Base-by-base conservation (phyloP, 2,113 vertebrate species). In the Zosterops hypoxanthus region DNA sequence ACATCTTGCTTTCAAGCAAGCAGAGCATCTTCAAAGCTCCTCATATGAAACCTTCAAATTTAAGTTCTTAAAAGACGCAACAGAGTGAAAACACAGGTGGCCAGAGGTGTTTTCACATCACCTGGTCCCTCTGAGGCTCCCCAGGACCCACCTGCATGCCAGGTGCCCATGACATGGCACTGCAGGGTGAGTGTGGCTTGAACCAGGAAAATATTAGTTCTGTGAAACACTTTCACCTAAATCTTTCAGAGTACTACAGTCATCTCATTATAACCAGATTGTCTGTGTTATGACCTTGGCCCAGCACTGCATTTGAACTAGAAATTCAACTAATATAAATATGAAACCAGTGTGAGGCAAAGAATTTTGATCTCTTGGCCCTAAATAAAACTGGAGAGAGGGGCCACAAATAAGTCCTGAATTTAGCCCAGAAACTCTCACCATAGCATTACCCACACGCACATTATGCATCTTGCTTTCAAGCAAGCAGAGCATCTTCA, bases 141-240 rank as follows among this genome's bases (percentile, higher is more conserved):
- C 61, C 18, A 56, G 71, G 31, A 86, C 98, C 95, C 73, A 99
- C 99, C 98, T 99, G 97, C 99, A 98, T 2, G 99, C 99, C 96
- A 99, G 88, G 97, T 97, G 93, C 12, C 99, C 98, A 3, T 99
- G 98, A 97, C 93, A 6, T 98, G 97, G 97, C 98, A 94, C 97
- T 99, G 99, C 86, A 99, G 82, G 10, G 81, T 52, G 10, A 99
- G 1, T 10, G 98, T 96, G 0, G 98, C 9, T 36, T 36, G 29
- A 14, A 8, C 28, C 36, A 42, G 49, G 29, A 89, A 86, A 93
- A 73, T 9, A 42, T 3, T 5, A 12, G 42, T 61, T 73, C 26
- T 61, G 24, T 33, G 63, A 69, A 63, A 75, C 4, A 25, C 8
- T 77, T 73, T 3, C 14, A 83, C 21, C 19, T 23, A 87, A 72